These are phyloP conservation scores for Pandemis cinnamomeana DNA, from an alignment of 2,888 invertebrate species.

Conservation along the genomic window DNA sequence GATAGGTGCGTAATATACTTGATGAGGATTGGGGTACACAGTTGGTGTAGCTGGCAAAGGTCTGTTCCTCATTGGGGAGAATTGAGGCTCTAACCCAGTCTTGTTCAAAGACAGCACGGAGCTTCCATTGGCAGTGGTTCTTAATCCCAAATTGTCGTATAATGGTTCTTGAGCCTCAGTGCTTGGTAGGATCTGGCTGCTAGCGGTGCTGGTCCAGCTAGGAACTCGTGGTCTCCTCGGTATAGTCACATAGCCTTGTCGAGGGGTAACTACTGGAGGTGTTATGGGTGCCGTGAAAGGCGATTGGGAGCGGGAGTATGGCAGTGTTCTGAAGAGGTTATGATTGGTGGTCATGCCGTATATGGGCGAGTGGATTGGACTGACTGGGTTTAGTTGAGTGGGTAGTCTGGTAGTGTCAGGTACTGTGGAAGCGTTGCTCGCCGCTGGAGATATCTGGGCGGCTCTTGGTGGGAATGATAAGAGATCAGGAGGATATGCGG, in stretches of 20 bases:
- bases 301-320: constrained; percentile 91
- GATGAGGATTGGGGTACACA: constrained; percentile 71
- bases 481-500: constrained; percentile 91
- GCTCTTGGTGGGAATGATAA: constrained; percentile 90
- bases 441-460: constrained; percentile 90
- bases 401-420: constrained; percentile 88
- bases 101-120: constrained; percentile 91
- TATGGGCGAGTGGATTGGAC: constrained; percentile 87
- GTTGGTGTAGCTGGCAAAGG: constrained; percentile 87
- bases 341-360: constrained; percentile 86
- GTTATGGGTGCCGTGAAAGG: constrained; percentile 87
- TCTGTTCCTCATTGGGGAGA: constrained; percentile 86
- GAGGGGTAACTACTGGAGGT: constrained; percentile 87
- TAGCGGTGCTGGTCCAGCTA: constrained; percentile 90
- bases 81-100: constrained; percentile 82
- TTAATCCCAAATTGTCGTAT: constrained; percentile 93
- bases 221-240: constrained; percentile 92
- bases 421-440: constrained; percentile 92
- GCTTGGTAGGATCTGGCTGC: constrained; percentile 80
- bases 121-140: constrained; percentile 95
- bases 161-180: constrained; percentile 89
- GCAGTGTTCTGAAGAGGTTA: constrained; percentile 90
- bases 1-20: constrained; percentile 80
- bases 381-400: constrained; percentile 84
- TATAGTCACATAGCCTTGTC: constrained; percentile 94